phyloP scores from a whole-genome alignment of 2,113 vertebrate species.

The Merops nubicus region DNA sequence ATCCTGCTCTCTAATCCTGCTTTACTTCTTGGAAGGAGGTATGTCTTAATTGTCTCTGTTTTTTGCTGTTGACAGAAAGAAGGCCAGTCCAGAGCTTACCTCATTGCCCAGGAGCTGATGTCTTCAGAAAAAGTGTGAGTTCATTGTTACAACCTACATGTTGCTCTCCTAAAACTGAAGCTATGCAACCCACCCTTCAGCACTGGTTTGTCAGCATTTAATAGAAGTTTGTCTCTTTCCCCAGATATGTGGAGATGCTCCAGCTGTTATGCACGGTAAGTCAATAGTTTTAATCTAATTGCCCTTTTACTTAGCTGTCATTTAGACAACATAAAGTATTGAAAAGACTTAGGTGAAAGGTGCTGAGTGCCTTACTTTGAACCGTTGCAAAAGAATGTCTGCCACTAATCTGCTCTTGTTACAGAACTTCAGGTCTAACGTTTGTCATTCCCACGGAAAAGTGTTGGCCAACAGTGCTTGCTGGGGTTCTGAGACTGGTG shows the following conservation, averaged over 20 bases:
- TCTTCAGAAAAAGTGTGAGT: constrained; percentile 91
- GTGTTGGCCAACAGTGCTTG: not conserved
- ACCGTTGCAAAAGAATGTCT: not conserved
- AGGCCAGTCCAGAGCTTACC: constrained; percentile 84
- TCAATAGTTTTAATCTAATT: constrained; percentile 50
- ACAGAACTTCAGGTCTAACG: not conserved
- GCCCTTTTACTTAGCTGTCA: constrained; percentile 4
- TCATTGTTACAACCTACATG: not conserved
- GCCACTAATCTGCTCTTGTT: not conserved
- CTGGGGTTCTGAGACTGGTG: not conserved
- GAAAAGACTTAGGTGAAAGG: not conserved
- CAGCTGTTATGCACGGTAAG: constrained; percentile 84
- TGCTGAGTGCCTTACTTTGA: not conserved
- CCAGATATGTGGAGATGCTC: constrained; percentile 87
- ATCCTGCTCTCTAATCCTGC: not conserved
- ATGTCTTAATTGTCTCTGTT: not conserved
- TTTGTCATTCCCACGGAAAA: not conserved
- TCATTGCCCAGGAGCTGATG: constrained; percentile 86
- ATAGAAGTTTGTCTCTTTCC: constrained; percentile 62
- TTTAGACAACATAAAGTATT: constrained; percentile 13
- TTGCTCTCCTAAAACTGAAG: not conserved
- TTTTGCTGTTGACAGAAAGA: constrained; percentile 83
- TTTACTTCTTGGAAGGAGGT: not conserved
- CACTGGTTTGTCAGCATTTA: constrained; percentile 7
- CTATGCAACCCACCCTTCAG: not conserved